Percentiles rank a stretch among this genome's conserved stretches.
These are phyloP conservation scores for Porites divaricata DNA, from an alignment of 92 coral and sea anemone genomes.

Conservation along the genomic window DNA sequence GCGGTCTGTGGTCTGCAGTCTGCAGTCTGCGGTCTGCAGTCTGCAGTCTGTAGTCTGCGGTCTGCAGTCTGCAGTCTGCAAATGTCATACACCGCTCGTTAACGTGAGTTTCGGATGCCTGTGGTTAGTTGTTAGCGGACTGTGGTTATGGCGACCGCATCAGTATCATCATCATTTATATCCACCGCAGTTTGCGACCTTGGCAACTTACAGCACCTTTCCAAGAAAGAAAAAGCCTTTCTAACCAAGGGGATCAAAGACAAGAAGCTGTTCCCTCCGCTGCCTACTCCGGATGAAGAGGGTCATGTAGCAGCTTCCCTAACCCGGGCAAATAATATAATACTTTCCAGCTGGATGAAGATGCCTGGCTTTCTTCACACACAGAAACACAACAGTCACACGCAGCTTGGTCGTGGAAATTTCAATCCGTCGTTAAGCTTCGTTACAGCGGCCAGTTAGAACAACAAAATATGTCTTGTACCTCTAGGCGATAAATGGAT, in stretches of 20 bases:
- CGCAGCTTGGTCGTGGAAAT: slow-evolving; percentile 44
- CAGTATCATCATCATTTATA: background rate
- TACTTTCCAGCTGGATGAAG: too few species aligned
- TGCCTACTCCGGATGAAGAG: slow-evolving; percentile 50
- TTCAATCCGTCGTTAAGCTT: slow-evolving; percentile 16
- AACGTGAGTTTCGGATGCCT: too few species aligned
- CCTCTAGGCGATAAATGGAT: slow-evolving; percentile 61
- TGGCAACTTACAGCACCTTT: slow-evolving; percentile 45
- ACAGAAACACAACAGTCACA: slow-evolving; percentile 52
- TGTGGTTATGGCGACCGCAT: slow-evolving; percentile 23
- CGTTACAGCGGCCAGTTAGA: slow-evolving; percentile 34
- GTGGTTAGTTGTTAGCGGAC: too few species aligned
- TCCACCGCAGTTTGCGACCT: slow-evolving; percentile 12
- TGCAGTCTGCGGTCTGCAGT: too few species aligned
- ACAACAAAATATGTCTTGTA: slow-evolving; percentile 57
- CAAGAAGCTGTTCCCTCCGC: slow-evolving; percentile 39
- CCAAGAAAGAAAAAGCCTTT: slow-evolving; percentile 55
- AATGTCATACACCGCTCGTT: too few species aligned
- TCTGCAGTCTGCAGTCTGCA: too few species aligned
- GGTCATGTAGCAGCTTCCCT: too few species aligned
- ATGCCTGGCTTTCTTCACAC: slow-evolving; percentile 68
- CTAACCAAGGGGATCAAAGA: slow-evolving; percentile 38
- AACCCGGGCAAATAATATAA: too few species aligned
- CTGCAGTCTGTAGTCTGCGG: too few species aligned
- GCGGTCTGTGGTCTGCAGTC: too few species aligned